Evolutionary conservation across 2,113 vertebrate genomes (phyloP).

Genomic region (Aleadryas rufinucha): DNA sequence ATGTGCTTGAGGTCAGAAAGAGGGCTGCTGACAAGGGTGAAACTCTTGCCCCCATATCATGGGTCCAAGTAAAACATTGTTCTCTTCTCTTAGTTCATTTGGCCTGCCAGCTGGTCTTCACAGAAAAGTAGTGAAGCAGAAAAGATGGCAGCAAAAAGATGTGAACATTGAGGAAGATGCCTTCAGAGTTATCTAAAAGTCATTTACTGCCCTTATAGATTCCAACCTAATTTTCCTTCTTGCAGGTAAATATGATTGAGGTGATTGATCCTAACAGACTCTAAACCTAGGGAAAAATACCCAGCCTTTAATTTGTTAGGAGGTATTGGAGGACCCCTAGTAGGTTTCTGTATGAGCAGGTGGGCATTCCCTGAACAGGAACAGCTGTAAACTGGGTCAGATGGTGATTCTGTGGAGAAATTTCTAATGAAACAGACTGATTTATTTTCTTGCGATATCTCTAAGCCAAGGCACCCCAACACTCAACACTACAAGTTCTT

Average conservation of each 20-base stretch:
- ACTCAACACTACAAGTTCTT: rapidly evolving
- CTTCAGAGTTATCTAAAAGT: background rate
- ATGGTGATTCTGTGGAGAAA: background rate
- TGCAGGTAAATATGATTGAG: background rate
- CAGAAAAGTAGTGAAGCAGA: background rate
- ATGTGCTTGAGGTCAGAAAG: background rate
- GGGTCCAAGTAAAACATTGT: background rate
- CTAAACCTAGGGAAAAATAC: background rate
- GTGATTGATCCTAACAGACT: background rate
- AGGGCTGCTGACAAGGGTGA: background rate
- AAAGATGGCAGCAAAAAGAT: background rate
- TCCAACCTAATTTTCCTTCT: background rate
- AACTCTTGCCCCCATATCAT: background rate
- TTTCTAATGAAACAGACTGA: background rate
- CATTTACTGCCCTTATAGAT: background rate
- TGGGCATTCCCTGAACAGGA: background rate
- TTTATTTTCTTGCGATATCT: background rate
- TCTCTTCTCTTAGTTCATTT: background rate
- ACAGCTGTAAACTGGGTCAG: background rate
- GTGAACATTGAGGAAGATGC: background rate
- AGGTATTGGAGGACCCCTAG: background rate
- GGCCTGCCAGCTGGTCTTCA: background rate
- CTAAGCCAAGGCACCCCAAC: background rate
- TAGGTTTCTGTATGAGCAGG: background rate
- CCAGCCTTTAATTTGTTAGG: background rate